These are phyloP conservation scores for Lasioglossum lativentre DNA, from an alignment of 2,888 invertebrate species.

Conservation along the genomic window DNA sequence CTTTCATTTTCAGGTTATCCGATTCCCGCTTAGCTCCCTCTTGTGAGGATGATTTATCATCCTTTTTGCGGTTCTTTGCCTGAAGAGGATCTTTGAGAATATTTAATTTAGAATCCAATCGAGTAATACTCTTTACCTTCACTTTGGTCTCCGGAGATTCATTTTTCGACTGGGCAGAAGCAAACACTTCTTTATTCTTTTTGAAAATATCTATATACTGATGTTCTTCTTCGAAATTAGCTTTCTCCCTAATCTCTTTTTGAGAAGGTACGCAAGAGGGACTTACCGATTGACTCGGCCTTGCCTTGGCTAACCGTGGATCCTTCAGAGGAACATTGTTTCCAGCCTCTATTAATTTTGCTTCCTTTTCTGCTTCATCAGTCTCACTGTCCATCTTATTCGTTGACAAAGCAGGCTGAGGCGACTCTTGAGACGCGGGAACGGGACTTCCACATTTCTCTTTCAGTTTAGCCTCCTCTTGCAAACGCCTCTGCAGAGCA, in stretches of 20 bases:
- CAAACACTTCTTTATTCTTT: not conserved
- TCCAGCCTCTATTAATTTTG: not conserved
- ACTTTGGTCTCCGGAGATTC: not conserved
- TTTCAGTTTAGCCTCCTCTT: slow-evolving; percentile 22
- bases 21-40: not conserved
- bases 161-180: not conserved
- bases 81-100: not conserved
- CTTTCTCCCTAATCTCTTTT: not conserved
- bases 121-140: slow-evolving; percentile 1
- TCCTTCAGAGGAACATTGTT: not conserved
- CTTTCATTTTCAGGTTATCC: not conserved
- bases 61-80: not conserved
- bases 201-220: not conserved
- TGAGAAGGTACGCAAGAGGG: not conserved
- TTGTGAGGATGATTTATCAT: not conserved
- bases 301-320: not conserved
- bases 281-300: not conserved
- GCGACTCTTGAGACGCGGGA: not conserved
- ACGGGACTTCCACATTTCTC: not conserved
- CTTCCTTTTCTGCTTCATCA: not conserved
- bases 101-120: not conserved
- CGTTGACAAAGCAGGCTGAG: not conserved
- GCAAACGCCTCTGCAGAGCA: slow-evolving; percentile 68
- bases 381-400: not conserved
- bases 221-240: not conserved